A percentile compares a stretch with the other conserved stretches of the same genome.
Conservation (phyloP, 2,888 invertebrate genomes). For the Sphaerophoria rueppellii region DNA sequence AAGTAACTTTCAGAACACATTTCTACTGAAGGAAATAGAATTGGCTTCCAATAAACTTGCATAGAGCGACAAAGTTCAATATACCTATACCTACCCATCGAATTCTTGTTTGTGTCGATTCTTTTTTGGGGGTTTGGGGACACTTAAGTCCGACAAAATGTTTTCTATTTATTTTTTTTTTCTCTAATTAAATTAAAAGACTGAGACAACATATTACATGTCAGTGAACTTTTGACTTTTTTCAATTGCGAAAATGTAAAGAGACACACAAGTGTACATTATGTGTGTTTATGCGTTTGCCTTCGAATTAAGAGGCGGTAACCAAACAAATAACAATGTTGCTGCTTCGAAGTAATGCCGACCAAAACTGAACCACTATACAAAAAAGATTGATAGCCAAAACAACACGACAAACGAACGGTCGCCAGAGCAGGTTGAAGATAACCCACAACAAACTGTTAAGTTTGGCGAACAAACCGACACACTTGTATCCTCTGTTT, state of each 20-base stretch:
- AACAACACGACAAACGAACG: neutral
- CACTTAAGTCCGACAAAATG: neutral
- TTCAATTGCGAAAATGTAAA: slow-evolving; percentile 8
- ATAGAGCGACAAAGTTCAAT: slow-evolving; percentile 17
- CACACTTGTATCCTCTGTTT: slow-evolving; percentile 22
- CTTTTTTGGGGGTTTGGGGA: neutral
- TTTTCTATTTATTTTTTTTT: slow-evolving; percentile 16
- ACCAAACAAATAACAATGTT: slow-evolving; percentile 41
- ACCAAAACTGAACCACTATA: neutral
- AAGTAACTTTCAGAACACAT: no score
- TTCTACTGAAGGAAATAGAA: slow-evolving; percentile 25
- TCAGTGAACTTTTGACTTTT: slow-evolving; percentile 44
- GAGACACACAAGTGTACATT: neutral
- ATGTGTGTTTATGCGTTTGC: neutral
- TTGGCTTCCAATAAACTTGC: slow-evolving; percentile 36
- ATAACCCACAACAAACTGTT: neutral
- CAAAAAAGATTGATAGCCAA: neutral
- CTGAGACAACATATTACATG: slow-evolving; percentile 30
- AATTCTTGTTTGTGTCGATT: neutral
- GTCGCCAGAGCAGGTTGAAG: neutral
- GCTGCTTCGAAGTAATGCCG: slow-evolving; percentile 12
- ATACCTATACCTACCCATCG: slow-evolving; percentile 16
- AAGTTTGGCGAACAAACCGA: slow-evolving; percentile 2
- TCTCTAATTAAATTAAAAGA: slow-evolving; percentile 36
- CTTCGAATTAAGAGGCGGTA: slow-evolving; percentile 8